Percentiles rank a stretch among this genome's conserved stretches.
These are phyloP conservation scores for Syndactyla subalaris DNA, from an alignment of 2,797 vertebrate species.

Conservation along the genomic window DNA sequence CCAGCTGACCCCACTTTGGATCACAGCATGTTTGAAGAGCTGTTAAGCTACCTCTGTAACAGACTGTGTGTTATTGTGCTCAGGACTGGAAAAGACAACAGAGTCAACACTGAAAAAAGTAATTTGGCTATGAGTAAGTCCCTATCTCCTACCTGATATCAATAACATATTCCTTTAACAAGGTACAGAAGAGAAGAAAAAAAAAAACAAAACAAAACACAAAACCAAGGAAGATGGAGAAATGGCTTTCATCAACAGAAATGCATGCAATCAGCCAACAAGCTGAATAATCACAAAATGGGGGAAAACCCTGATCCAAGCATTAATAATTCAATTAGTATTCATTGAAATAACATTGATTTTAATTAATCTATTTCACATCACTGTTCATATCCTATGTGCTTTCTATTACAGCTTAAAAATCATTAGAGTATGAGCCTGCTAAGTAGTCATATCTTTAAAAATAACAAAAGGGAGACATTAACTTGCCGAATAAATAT, in stretches of 20 bases:
- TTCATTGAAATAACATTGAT: conserved; percentile 75
- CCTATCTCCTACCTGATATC: conserved; percentile 52
- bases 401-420: conserved; percentile 58
- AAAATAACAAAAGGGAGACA: conserved; percentile 46
- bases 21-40: background rate
- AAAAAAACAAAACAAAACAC: background rate
- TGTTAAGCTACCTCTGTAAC: background rate
- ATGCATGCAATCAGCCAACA: conserved; percentile 68
- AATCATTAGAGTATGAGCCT: conserved; percentile 49
- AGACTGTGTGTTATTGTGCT: conserved; percentile 25
- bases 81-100: conserved; percentile 51
- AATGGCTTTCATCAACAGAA: conserved; percentile 78
- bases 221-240: conserved; percentile 69
- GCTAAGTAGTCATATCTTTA: conserved; percentile 45
- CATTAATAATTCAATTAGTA: conserved; percentile 76
- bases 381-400: conserved; percentile 55
- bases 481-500: conserved; percentile 45
- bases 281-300: conserved; percentile 74
- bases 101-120: conserved; percentile 52
- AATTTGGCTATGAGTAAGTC: conserved; percentile 56
- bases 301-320: conserved; percentile 70
- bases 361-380: conserved; percentile 76
- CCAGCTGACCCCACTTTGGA: background rate
- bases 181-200: conserved; percentile 50
- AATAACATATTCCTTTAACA: conserved; percentile 48